Base-by-base conservation (phyloP, 2,888 invertebrate genomes). In the Lymantria dispar region DNA sequence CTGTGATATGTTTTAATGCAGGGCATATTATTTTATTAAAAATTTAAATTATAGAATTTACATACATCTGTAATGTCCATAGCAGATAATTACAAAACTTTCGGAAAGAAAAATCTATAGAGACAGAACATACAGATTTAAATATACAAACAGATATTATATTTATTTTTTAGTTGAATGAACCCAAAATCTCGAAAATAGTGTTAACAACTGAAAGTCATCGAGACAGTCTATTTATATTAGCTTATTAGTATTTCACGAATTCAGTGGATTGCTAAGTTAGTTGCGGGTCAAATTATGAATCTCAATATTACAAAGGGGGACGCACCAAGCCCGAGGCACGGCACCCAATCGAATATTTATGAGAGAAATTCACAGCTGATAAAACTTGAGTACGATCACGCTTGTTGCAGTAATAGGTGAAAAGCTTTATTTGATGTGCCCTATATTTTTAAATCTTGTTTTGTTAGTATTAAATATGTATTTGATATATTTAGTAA, bases 351-450 rank as follows among this genome's bases (percentile, higher is more conserved):
- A 86, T 87, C 84, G 84, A 85, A 87, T 87, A 88, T 88, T 86
- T 87, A 88, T 87, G 82, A 85, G 86, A 71, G 83, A 83, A 83
- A 79, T 84, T 85, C 76, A 76, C 87, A 87, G 87, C 85, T 87
- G 87, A 85, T 86, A 83, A 82, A 85, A 85, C 80, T 78, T 69
- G 55, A 68, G 70, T 65, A 64, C 56, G 60, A 52, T 66, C 58
- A 45, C 47, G 62, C 58, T 67, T 66, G 68, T 66, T 64, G 64
- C 69, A 47, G 56, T 82, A 76, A 79, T 82, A 79, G 78, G 70
- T 71, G 64, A 65, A 71, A 22, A 72, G 71, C 75, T 75, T 60
- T 67, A 67, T 63, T 67, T 67, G 68, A 50, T 61, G 49, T 55
- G 45, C 49, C 41, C 50, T 56, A 56, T 59, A 57, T 62, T 55